Evolutionary conservation across 2,797 vertebrate genomes (phyloP).

Genomic region (Diplodus puntazzo): DNA sequence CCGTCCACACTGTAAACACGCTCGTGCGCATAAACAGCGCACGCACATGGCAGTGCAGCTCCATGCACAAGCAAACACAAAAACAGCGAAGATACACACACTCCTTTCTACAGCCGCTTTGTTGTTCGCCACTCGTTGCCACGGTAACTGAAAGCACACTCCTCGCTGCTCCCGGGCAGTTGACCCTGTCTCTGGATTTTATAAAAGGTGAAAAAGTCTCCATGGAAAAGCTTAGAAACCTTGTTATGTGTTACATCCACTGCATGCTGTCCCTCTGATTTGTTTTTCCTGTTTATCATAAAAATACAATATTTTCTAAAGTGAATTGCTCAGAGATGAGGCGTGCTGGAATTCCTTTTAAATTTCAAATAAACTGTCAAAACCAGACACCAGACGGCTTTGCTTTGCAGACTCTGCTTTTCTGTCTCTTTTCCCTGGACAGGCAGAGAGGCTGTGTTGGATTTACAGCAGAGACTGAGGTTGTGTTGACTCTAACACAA

Average conservation of each 20-base stretch:
- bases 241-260: neutral
- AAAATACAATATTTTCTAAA: constrained; percentile 15
- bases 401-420: constrained; percentile 8
- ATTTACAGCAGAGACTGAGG: constrained; percentile 28
- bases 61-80: constrained; percentile 2
- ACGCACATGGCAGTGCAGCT: neutral
- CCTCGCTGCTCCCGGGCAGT: constrained; percentile 31
- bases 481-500: constrained; percentile 50
- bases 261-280: neutral
- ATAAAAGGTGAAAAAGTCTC: constrained; percentile 42
- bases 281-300: constrained; percentile 8
- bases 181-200: constrained; percentile 14
- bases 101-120: constrained; percentile 6
- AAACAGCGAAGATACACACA: neutral
- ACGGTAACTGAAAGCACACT: constrained; percentile 69
- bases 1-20: neutral
- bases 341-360: constrained; percentile 6
- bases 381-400: neutral
- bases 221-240: constrained; percentile 12
- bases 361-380: constrained; percentile 19
- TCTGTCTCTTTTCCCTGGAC: neutral
- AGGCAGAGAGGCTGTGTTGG: constrained; percentile 5
- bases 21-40: neutral
- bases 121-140: constrained; percentile 51
- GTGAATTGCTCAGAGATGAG: neutral